A percentile compares a stretch with the other conserved stretches of the same genome.
Evolutionary conservation across 2,113 vertebrate genomes (phyloP).

Genomic region (Serilophus lunatus): DNA sequence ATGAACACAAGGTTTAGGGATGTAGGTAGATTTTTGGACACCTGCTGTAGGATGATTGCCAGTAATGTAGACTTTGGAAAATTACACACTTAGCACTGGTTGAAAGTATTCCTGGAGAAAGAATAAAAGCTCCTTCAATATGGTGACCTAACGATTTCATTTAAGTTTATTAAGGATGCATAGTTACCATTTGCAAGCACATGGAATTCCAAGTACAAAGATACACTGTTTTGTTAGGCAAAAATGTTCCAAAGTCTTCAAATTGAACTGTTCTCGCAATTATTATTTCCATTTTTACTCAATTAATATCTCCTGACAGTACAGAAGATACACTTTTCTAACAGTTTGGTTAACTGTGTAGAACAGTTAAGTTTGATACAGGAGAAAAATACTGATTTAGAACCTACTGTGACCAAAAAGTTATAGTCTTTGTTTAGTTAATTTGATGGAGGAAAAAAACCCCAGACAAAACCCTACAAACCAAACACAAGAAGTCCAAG

Average conservation of each 20-base stretch:
- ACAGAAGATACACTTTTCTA: not conserved
- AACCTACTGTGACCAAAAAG: not conserved
- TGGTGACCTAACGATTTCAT: not conserved
- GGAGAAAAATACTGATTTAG: not conserved
- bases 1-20: not conserved
- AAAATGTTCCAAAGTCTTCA: not conserved
- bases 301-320: not conserved
- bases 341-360: not conserved
- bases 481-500: not conserved
- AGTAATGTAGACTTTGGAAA: not conserved
- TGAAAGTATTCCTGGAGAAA: not conserved
- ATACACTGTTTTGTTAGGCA: not conserved
- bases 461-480: not conserved
- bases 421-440: not conserved
- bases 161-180: not conserved
- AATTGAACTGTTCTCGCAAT: not conserved
- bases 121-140: not conserved
- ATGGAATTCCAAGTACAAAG: not conserved
- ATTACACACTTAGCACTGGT: not conserved
- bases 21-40: not conserved
- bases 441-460: not conserved
- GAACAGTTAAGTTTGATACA: not conserved
- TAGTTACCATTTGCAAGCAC: not conserved
- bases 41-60: not conserved
- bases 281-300: not conserved